These are phyloP conservation scores for Brachypalpus laphriformis DNA, from an alignment of 2,888 invertebrate species.

Conservation along the genomic window DNA sequence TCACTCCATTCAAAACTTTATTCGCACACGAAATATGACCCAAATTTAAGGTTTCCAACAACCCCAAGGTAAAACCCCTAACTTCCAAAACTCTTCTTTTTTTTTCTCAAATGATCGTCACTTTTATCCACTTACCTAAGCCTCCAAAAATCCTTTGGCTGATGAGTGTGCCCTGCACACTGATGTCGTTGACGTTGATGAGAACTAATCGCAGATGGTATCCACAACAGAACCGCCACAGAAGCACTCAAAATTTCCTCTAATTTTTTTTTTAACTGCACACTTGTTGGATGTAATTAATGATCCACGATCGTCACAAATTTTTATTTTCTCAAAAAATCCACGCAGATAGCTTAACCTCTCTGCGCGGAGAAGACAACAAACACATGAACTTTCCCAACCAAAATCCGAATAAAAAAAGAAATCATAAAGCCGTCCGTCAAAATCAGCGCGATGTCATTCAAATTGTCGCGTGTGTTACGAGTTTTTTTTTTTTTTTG, in stretches of 20 bases:
- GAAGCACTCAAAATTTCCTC: constrained; percentile 7
- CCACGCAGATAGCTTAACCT: constrained; percentile 49
- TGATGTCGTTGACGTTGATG: not conserved
- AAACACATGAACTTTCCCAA: constrained; percentile 42
- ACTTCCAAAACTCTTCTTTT: too few relatives aligned
- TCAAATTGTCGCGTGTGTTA: constrained; percentile 65
- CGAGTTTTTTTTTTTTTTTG: constrained; percentile 32
- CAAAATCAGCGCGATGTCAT: constrained; percentile 61
- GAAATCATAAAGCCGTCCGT: constrained; percentile 52
- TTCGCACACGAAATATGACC: too few relatives aligned
- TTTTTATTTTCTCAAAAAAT: constrained; percentile 34
- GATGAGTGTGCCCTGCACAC: constrained; percentile 57
- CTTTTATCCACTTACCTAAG: constrained; percentile 63
- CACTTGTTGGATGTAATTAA: constrained; percentile 62
- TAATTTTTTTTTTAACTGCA: constrained; percentile 10
- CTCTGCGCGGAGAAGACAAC: constrained; percentile 32
- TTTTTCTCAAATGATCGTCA: too few relatives aligned
- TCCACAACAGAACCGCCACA: constrained; percentile 63
- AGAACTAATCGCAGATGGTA: constrained; percentile 41
- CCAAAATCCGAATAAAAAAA: constrained; percentile 42
- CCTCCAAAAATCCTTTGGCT: constrained; percentile 60
- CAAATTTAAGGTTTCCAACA: too few relatives aligned
- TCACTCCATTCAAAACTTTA: too few relatives aligned
- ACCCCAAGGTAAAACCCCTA: too few relatives aligned
- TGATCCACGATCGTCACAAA: constrained; percentile 52